Evolutionary conservation across 2,113 vertebrate genomes (phyloP).

Genomic region (Colistium nudipinnis): DNA sequence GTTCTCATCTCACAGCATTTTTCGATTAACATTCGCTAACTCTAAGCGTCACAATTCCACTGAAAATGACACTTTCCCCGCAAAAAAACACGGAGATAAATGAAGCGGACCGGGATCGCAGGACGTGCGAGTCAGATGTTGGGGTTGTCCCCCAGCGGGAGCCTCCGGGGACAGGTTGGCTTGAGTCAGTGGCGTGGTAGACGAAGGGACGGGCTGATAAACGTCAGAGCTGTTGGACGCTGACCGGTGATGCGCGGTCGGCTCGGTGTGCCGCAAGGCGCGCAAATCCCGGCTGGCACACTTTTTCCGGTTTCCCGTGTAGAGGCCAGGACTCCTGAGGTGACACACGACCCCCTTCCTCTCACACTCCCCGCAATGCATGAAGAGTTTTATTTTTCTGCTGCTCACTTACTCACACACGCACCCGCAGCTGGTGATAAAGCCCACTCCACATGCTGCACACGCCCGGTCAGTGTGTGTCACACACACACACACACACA

Average conservation of each 20-base stretch:
- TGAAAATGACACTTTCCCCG: no score
- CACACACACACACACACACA: not conserved
- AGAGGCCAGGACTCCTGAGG: slow-evolving; percentile 24
- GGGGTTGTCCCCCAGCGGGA: not conserved
- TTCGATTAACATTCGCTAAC: no score
- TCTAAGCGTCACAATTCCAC: no score
- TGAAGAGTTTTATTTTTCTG: not conserved
- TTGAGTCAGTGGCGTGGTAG: not conserved
- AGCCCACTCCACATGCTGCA: slow-evolving; percentile 8
- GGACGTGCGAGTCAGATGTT: no score
- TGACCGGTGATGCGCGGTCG: slow-evolving; percentile 10
- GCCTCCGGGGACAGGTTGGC: slow-evolving; percentile 17
- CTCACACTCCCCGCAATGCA: slow-evolving; percentile 3
- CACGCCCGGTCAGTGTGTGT: slow-evolving; percentile 12
- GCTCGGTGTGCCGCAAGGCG: not conserved
- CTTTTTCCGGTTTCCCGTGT: slow-evolving; percentile 11
- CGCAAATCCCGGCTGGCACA: slow-evolving; percentile 4
- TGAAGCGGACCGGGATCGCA: no score
- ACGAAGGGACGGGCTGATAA: slow-evolving; percentile 20
- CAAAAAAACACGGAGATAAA: no score
- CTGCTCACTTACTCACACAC: not conserved
- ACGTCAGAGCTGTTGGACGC: slow-evolving; percentile 32
- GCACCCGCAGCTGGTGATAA: not conserved
- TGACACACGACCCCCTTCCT: slow-evolving; percentile 8
- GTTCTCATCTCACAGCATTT: no score